A percentile compares a stretch with the other conserved stretches of the same genome.
These are phyloP conservation scores for Nezara viridula DNA, from an alignment of 2,888 invertebrate species.

Conservation along the genomic window DNA sequence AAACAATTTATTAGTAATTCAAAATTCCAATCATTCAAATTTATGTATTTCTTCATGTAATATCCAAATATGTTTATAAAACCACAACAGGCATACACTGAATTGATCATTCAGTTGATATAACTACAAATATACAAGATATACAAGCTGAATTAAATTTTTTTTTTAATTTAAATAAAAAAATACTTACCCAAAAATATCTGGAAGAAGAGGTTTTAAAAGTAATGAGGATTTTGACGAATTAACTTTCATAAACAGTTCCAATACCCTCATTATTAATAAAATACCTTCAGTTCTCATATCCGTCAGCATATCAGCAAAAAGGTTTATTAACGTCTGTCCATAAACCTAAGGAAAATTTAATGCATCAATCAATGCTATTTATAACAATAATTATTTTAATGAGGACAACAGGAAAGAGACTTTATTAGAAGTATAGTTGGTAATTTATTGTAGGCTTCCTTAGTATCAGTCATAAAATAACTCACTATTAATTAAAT, in stretches of 20 bases:
- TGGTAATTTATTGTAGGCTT: too few relatives aligned
- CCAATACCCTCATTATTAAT: conserved; percentile 81
- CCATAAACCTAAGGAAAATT: conserved; percentile 74
- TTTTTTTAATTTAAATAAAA: too few relatives aligned
- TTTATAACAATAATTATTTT: background rate
- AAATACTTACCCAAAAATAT: conserved; percentile 74
- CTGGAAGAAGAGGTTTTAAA: conserved; percentile 76
- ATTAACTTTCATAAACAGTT: conserved; percentile 81
- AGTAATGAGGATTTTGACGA: conserved; percentile 77
- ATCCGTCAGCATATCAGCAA: conserved; percentile 83
- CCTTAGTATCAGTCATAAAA: too few relatives aligned
- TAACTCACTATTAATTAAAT: too few relatives aligned
- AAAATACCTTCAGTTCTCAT: conserved; percentile 82
- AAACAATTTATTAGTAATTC: too few relatives aligned
- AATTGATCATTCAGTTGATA: too few relatives aligned
- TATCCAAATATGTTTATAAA: background rate
- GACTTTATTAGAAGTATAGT: too few relatives aligned
- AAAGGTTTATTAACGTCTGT: conserved; percentile 77
- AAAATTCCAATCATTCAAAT: too few relatives aligned
- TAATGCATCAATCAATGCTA: background rate
- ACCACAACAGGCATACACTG: background rate
- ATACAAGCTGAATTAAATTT: too few relatives aligned
- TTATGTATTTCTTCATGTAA: too few relatives aligned
- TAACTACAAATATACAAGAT: background rate
- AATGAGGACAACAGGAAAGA: too few relatives aligned